Base-by-base conservation (phyloP, 92 coral and sea anemone genomes). In the Palythoa grandis region DNA sequence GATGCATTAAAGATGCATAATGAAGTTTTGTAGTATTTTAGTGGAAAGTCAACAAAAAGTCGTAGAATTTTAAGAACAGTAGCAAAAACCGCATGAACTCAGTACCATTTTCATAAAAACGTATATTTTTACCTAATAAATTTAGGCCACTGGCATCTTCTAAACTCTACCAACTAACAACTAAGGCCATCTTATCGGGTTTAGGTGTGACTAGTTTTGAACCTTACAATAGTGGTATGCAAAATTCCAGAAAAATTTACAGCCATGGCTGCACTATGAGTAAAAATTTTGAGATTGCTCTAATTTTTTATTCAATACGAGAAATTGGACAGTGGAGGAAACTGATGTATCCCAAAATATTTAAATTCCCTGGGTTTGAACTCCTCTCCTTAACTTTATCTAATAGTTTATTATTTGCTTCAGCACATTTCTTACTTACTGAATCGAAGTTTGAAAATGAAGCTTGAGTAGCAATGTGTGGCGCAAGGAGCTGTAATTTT, bases 351-450 rank as follows among this genome's bases (percentile, higher is more conserved):
- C 2, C 6, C 22, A 60, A 60, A 60, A 60, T 20, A 60, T 60
- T 60, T 20, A 60, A 60, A 60, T 60, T 60, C 66, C 23, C 66
- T 7, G 66, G 66, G 66, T 60, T 60, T 60, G 66, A 60, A 60
- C 66, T 60, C 66, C 66, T 60, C 20, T 15, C 66, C 66, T 60
- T 60, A 56, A 52, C 54, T 52, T 52, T 5, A 54, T 54, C 0
- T 54, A 54, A 54, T 54, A 54, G 60, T 54, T 60, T 60, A 60
- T 60, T 60, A 60, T 60, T 60, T 60, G 66, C 66, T 60, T 60
- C 66, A 60, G 66, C 66, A 14, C 20, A 60, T 60, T 2, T 60
- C 20, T 60, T 60, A 60, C 24, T 60, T 60, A 60, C 66, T 60
- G 66, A 60, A 60, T 60, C 66, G 15, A 60, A 14, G 66, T 60